A percentile compares a stretch with the other conserved stretches of the same genome.
Evolutionary conservation across 2,797 vertebrate genomes (phyloP).

Genomic region (Eulemur albifrons): DNA sequence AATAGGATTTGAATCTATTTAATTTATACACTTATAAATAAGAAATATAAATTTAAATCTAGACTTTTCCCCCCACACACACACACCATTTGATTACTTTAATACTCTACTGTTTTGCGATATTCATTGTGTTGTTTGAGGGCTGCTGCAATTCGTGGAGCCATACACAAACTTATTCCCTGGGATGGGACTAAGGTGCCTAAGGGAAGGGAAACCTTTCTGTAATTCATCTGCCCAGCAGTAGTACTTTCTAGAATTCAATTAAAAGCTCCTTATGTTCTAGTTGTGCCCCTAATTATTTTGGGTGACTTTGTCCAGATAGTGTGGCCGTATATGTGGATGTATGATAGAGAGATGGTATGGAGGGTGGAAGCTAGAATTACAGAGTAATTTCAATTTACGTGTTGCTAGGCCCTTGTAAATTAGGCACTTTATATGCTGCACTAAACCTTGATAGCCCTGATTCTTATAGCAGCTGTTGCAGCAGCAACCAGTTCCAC

Average conservation of each 20-base stretch:
- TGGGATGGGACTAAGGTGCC: neutral
- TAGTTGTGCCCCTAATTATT: neutral
- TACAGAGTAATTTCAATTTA: neutral
- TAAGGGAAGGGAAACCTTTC: neutral
- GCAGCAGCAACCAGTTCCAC: neutral
- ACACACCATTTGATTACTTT: neutral
- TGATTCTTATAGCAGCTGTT: neutral
- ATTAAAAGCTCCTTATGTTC: neutral
- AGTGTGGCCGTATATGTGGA: neutral
- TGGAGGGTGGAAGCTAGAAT: neutral
- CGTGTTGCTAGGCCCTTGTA: neutral
- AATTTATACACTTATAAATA: neutral
- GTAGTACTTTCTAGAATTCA: neutral
- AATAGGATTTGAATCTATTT: neutral
- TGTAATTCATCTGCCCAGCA: neutral
- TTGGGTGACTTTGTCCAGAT: neutral
- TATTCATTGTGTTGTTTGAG: neutral
- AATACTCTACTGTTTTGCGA: neutral
- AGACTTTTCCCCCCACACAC: neutral
- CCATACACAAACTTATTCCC: too few relatives aligned
- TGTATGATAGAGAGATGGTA: neutral
- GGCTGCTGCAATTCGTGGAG: neutral
- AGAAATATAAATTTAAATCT: neutral
- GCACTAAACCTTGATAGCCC: neutral
- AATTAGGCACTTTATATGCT: neutral